Evolutionary conservation across 1,140 invertebrate genomes (phyloP).

Genomic region (Musca domestica): DNA sequence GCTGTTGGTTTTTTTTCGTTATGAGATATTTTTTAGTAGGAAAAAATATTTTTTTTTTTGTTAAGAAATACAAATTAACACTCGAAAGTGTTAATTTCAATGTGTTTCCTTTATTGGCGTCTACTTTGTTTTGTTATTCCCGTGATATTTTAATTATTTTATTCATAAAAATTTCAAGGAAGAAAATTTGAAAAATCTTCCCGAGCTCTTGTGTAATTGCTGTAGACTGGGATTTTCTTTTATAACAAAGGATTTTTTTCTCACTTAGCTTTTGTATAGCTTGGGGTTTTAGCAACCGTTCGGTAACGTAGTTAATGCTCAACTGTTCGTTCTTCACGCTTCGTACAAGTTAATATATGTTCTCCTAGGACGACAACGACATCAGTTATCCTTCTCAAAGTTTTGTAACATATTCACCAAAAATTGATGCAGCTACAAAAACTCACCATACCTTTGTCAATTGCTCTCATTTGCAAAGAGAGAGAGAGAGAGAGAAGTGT

Average conservation of each 20-base stretch:
- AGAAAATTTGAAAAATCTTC: no score
- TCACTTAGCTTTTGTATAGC: no score
- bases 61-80: background rate
- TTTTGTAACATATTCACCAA: background rate
- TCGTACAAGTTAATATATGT: constrained; percentile 7
- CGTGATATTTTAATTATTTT: no score
- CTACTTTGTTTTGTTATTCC: no score
- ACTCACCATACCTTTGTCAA: background rate
- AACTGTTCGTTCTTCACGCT: background rate
- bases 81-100: no score
- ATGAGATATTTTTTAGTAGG: background rate
- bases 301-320: constrained; percentile 15
- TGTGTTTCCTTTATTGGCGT: no score
- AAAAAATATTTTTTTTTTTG: constrained; percentile 8
- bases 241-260: background rate
- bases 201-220: constrained; percentile 17
- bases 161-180: no score
- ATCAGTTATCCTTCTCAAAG: background rate
- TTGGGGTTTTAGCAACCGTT: constrained; percentile 1
- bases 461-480: background rate
- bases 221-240: constrained; percentile 7
- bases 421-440: background rate
- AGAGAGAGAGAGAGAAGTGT: background rate
- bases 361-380: background rate
- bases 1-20: background rate